phyloP scores from a whole-genome alignment of 2,797 vertebrate genomes.

The Lacerta viridis region DNA sequence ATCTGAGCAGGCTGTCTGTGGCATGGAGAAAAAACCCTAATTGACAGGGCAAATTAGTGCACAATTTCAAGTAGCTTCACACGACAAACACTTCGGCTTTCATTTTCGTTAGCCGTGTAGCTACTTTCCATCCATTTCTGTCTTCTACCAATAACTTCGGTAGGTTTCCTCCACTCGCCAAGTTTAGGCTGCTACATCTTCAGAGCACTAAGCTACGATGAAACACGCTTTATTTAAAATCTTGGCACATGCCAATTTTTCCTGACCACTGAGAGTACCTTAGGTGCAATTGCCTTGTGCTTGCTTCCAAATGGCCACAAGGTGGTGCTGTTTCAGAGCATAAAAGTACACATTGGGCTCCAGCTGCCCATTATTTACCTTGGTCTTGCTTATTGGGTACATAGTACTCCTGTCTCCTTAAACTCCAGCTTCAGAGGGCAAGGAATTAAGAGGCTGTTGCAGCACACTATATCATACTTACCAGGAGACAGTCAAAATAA shows the following conservation, averaged over 20 bases:
- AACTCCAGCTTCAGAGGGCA: background rate
- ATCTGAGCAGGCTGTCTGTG: background rate
- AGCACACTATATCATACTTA: slow-evolving; percentile 16
- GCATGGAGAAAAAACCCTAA: background rate
- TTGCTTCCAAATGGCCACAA: background rate
- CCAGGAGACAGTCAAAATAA: slow-evolving; percentile 18
- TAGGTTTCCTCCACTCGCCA: background rate
- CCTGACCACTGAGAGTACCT: background rate
- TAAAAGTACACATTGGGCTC: rapidly evolving
- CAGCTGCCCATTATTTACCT: background rate
- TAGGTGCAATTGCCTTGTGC: background rate
- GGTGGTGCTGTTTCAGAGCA: background rate
- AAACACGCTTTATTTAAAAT: background rate
- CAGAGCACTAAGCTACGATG: background rate
- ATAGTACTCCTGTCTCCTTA: background rate
- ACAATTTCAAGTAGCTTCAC: background rate
- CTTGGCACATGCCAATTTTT: background rate
- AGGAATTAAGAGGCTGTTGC: background rate
- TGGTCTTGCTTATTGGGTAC: rapidly evolving
- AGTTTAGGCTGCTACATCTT: background rate
- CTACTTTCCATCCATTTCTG: background rate
- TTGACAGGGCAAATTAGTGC: background rate
- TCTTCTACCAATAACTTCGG: background rate
- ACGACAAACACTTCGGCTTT: background rate
- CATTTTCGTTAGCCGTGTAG: background rate